phyloP scores from a whole-genome alignment of 2,797 vertebrate species.

The Melanotaenia parkinsoni region DNA sequence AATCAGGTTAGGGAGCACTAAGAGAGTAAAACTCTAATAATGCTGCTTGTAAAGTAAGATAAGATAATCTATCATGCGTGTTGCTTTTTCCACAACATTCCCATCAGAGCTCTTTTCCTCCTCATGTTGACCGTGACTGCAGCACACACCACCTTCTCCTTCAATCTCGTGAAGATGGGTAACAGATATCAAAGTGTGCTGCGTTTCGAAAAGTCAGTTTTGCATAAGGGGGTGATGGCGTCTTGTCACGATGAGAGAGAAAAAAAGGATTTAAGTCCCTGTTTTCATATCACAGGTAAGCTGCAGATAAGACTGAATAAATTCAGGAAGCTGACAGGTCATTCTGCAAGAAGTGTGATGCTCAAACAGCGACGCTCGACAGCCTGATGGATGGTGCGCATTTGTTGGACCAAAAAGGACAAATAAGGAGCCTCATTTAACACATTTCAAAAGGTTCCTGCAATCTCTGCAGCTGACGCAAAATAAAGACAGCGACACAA shows the following conservation, averaged over 20 bases:
- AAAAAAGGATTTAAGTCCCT: slow-evolving; percentile 70
- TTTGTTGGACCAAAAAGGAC: slow-evolving; percentile 78
- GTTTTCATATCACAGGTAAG: slow-evolving; percentile 80
- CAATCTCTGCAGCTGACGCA: slow-evolving; percentile 25
- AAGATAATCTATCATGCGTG: slow-evolving; percentile 54
- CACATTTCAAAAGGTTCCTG: slow-evolving; percentile 58
- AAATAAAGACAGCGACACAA: slow-evolving; percentile 52
- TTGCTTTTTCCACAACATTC: slow-evolving; percentile 18
- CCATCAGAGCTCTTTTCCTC: slow-evolving; percentile 44
- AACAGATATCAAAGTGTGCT: slow-evolving; percentile 4
- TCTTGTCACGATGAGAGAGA: slow-evolving; percentile 48
- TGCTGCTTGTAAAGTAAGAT: slow-evolving; percentile 49
- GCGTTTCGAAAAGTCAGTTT: slow-evolving; percentile 39
- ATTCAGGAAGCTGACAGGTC: slow-evolving; percentile 79
- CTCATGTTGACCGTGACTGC: slow-evolving; percentile 22
- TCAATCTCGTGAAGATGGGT: not conserved
- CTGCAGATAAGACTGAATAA: slow-evolving; percentile 81
- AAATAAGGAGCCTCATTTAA: slow-evolving; percentile 76
- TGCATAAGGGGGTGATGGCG: slow-evolving; percentile 53
- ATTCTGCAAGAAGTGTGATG: slow-evolving; percentile 74
- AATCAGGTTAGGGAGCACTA: slow-evolving; percentile 53
- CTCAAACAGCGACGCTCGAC: slow-evolving; percentile 70
- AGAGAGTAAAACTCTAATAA: slow-evolving; percentile 56
- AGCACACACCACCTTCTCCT: slow-evolving; percentile 13
- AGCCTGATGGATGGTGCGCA: slow-evolving; percentile 77